Conservation (phyloP, 2,888 invertebrate species). For the Nomada ruficornis region DNA sequence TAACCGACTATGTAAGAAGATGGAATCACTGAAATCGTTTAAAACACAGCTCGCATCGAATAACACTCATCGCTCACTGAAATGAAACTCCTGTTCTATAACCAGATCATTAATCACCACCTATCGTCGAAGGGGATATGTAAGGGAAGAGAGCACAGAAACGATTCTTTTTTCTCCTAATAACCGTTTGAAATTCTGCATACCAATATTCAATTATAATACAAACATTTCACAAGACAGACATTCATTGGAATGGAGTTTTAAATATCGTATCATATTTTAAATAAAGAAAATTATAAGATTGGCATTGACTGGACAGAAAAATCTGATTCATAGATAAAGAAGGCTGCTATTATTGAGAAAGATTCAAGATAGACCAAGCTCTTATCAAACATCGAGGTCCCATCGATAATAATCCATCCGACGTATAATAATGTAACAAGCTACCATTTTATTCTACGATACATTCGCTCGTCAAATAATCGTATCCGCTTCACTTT, state of each 20-base stretch:
- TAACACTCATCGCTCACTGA: constrained; percentile 33
- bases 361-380: too few relatives aligned
- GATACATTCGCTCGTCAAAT: too few relatives aligned
- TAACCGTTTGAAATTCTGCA: background rate
- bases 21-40: constrained; percentile 25
- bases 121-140: constrained; percentile 16
- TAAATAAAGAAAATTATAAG: background rate
- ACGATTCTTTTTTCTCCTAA: background rate
- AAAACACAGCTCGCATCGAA: constrained; percentile 18
- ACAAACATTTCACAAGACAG: too few relatives aligned
- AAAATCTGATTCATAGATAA: too few relatives aligned
- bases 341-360: too few relatives aligned
- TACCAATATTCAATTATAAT: background rate
- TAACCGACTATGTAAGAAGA: background rate
- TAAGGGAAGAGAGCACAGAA: background rate
- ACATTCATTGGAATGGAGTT: background rate
- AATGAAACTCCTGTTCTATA: constrained; percentile 38
- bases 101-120: constrained; percentile 39
- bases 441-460: too few relatives aligned
- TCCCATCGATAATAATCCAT: too few relatives aligned
- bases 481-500: too few relatives aligned
- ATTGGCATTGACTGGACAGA: too few relatives aligned
- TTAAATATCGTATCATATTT: background rate
- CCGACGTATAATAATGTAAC: too few relatives aligned
- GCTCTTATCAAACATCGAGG: too few relatives aligned